Evolutionary conservation across 2,888 invertebrate genomes (phyloP).

Genomic region (Muschampia staudingeri): DNA sequence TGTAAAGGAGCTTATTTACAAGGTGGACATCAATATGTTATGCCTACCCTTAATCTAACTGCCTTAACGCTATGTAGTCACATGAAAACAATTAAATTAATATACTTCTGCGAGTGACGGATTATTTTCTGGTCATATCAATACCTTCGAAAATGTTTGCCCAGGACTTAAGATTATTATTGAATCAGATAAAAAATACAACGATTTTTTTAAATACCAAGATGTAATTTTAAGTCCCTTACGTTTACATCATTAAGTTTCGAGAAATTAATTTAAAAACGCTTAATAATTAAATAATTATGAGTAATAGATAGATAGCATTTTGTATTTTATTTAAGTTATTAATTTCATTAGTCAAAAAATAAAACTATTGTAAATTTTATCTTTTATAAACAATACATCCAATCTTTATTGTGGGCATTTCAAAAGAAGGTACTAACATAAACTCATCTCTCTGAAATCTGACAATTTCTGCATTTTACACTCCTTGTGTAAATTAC

Average conservation of each 20-base stretch:
- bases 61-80: slow-evolving; percentile 69
- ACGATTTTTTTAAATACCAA: too few relatives aligned
- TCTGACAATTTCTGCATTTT: slow-evolving; percentile 42
- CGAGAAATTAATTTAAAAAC: too few relatives aligned
- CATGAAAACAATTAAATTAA: slow-evolving; percentile 61
- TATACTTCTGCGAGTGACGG: slow-evolving; percentile 49
- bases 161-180: too few relatives aligned
- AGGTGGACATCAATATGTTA: slow-evolving; percentile 86
- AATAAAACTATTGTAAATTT: neutral
- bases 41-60: slow-evolving; percentile 80
- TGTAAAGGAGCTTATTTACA: slow-evolving; percentile 91
- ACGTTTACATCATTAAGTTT: too few relatives aligned
- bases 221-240: too few relatives aligned
- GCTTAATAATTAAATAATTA: too few relatives aligned
- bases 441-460: slow-evolving; percentile 5
- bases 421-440: slow-evolving; percentile 38
- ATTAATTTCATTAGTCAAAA: neutral
- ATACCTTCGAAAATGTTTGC: slow-evolving; percentile 17
- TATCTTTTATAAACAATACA: neutral
- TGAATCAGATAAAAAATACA: too few relatives aligned
- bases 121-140: slow-evolving; percentile 27
- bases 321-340: neutral
- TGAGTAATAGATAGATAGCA: too few relatives aligned
- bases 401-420: neutral
- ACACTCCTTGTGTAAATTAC: slow-evolving; percentile 47